Evolutionary conservation across 2,888 invertebrate genomes (phyloP).

Genomic region (Drosophila lutescens): DNA sequence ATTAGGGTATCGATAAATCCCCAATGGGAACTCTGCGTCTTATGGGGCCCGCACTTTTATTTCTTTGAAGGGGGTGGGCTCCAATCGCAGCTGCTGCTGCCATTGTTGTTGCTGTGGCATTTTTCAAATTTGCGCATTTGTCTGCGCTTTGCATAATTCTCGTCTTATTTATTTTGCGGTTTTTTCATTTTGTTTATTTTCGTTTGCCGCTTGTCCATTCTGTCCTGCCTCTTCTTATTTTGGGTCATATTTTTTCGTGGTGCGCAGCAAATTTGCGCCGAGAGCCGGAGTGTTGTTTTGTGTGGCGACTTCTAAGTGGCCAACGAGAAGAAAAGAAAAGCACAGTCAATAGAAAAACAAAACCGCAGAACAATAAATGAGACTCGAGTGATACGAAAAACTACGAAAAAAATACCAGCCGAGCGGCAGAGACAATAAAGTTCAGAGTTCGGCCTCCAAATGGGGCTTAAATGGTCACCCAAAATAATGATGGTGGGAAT

Average conservation of each 20-base stretch:
- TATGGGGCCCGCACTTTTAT: conserved; percentile 10
- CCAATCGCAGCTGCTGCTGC: conserved; percentile 51
- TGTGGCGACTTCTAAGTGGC: conserved; percentile 58
- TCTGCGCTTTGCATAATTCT: conserved; percentile 74
- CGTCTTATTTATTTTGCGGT: conserved; percentile 59
- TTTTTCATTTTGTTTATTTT: conserved; percentile 29
- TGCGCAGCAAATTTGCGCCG: conserved; percentile 65
- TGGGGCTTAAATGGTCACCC: conserved; percentile 23
- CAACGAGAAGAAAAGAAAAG: conserved; percentile 16
- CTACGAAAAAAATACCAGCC: conserved; percentile 24
- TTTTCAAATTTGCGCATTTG: conserved; percentile 77
- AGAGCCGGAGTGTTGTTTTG: conserved; percentile 49
- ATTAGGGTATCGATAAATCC: conserved; percentile 10
- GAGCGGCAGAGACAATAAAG: conserved; percentile 51
- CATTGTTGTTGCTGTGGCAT: conserved; percentile 66
- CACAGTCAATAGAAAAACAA: conserved; percentile 36
- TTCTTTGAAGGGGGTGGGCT: not conserved
- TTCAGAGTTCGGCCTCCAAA: conserved; percentile 62
- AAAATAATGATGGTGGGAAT: conserved; percentile 1
- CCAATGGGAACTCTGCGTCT: not conserved
- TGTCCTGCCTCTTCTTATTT: conserved; percentile 37
- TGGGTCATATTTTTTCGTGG: conserved; percentile 56
- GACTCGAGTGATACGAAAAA: conserved; percentile 20
- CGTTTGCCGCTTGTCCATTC: conserved; percentile 11
- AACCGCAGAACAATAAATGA: conserved; percentile 32